These are phyloP conservation scores for Cebidichthys violaceus DNA, from an alignment of 2,113 vertebrate genomes.

Conservation along the genomic window DNA sequence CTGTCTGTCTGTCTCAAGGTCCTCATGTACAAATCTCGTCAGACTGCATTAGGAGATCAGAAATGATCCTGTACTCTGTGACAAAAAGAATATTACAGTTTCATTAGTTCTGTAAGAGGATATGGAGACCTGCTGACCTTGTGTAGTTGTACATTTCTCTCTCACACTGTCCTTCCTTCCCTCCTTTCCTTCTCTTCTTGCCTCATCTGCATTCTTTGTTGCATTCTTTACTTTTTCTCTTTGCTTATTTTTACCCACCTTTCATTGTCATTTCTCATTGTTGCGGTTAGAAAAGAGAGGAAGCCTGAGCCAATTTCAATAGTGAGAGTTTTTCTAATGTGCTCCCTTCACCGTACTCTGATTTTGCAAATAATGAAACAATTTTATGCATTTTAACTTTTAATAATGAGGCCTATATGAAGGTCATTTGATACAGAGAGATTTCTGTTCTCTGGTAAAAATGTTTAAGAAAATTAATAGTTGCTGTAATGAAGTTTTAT, in stretches of 20 bases:
- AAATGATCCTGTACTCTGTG: conserved; percentile 21
- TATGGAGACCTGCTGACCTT: conserved; percentile 14
- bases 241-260: neutral
- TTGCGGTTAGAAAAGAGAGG: neutral
- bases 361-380: conserved; percentile 42
- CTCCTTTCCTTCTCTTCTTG: neutral
- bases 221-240: neutral
- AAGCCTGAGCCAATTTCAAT: neutral
- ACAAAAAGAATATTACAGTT: conserved; percentile 40
- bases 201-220: neutral
- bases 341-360: neutral
- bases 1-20: conserved; percentile 15
- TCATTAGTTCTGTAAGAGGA: conserved; percentile 37
- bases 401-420: conserved; percentile 11
- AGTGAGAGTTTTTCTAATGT: neutral
- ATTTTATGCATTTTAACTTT: conserved; percentile 35
- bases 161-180: too few species aligned
- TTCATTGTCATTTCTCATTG: neutral
- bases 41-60: conserved; percentile 23
- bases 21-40: neutral
- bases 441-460: conserved; percentile 16
- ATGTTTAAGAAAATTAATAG: conserved; percentile 32
- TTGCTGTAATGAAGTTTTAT: conserved; percentile 28
- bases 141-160: neutral
- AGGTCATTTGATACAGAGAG: neutral